phyloP scores from a whole-genome alignment of 2,888 invertebrate species.

The Gryllus longicercus region DNA sequence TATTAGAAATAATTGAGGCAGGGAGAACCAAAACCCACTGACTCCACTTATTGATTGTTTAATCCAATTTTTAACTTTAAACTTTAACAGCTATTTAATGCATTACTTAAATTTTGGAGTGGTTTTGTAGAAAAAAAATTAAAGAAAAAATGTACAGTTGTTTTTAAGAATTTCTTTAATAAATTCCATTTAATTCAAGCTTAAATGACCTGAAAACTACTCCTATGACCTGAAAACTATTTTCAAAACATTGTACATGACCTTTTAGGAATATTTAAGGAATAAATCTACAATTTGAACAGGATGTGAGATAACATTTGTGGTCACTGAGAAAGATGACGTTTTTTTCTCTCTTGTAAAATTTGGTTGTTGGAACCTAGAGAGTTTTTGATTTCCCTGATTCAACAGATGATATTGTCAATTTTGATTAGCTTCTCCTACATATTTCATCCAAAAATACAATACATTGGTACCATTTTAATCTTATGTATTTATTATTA shows the following conservation, averaged over 20 bases:
- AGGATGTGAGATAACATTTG: not conserved
- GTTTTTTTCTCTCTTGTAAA: not conserved
- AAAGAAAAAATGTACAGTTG: not conserved
- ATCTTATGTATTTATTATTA: too few species aligned
- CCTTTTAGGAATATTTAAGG: conserved; percentile 7
- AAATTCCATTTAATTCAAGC: not conserved
- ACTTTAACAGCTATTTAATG: too few species aligned
- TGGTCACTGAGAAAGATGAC: too few species aligned
- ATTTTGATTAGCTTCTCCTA: not conserved
- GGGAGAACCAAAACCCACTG: too few species aligned
- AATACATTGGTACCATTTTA: too few species aligned
- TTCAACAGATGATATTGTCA: not conserved
- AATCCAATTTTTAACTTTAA: too few species aligned
- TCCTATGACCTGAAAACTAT: not conserved
- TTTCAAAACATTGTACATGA: not conserved
- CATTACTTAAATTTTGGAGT: too few species aligned
- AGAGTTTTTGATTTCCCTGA: not conserved
- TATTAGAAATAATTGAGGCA: too few species aligned
- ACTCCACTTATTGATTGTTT: too few species aligned
- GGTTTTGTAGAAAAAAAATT: not conserved
- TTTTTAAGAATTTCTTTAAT: not conserved
- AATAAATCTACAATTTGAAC: not conserved
- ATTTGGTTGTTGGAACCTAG: not conserved
- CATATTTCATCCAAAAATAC: not conserved
- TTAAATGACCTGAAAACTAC: not conserved